These are phyloP conservation scores for Conopomorpha cramerella DNA, from an alignment of 1,140 invertebrate genomes.

Conservation along the genomic window DNA sequence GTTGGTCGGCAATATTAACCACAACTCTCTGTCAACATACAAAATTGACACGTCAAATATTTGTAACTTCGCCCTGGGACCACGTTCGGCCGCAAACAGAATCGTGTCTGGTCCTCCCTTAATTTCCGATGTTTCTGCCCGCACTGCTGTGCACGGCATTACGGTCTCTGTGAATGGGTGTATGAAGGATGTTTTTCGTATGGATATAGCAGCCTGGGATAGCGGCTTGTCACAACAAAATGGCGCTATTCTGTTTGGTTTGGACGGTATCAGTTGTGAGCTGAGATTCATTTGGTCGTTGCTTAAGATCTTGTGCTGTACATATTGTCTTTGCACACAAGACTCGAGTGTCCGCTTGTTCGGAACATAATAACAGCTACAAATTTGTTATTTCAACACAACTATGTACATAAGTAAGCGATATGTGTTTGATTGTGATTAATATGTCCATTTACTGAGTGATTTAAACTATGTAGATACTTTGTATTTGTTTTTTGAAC, in stretches of 20 bases:
- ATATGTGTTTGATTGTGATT: no score
- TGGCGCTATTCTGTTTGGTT: constrained; percentile 57
- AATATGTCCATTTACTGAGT: no score
- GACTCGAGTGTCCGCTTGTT: constrained; percentile 48
- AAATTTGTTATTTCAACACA: constrained; percentile 59
- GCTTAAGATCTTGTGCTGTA: constrained; percentile 53
- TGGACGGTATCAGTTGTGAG: constrained; percentile 56
- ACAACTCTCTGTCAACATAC: constrained; percentile 58
- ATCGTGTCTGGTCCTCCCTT: constrained; percentile 57
- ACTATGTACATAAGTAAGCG: no score
- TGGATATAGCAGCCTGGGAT: constrained; percentile 23
- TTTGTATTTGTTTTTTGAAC: no score
- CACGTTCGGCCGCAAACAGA: constrained; percentile 57
- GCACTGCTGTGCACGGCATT: constrained; percentile 5
- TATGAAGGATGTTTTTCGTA: constrained; percentile 15
- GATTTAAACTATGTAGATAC: no score
- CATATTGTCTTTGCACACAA: constrained; percentile 57
- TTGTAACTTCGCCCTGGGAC: constrained; percentile 58
- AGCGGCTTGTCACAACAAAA: constrained; percentile 57
- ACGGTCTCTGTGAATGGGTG: constrained; percentile 20
- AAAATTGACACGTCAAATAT: constrained; percentile 62
- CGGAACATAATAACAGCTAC: constrained; percentile 55
- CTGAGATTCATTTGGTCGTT: constrained; percentile 60
- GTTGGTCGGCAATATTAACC: constrained; percentile 55
- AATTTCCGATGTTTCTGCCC: constrained; percentile 55